Base-by-base conservation (phyloP, 2,888 invertebrate genomes). In the Orchestes rusci region DNA sequence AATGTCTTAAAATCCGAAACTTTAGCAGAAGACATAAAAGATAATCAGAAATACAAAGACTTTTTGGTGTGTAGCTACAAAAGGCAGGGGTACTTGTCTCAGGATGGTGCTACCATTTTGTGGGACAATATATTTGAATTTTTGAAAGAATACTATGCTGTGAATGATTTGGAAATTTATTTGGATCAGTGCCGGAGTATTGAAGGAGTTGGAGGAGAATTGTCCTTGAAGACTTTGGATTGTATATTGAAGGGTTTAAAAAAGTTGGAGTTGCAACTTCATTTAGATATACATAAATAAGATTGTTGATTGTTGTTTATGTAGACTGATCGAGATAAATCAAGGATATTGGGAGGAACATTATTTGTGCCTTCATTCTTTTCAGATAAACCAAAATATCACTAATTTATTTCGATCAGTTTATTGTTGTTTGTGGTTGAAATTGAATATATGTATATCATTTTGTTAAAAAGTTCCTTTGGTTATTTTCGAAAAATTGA, bases 11-110 rank as follows among this genome's bases (percentile, higher is more conserved):
- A 39, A 17, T 51, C 56, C 3, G n/a, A n/a, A n/a, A n/a, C n/a
- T n/a, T n/a, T n/a, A n/a, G 36, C 37, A 34, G 45, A 41, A 17
- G 33, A 47, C 10, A 47, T 56, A 16, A 48, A 52, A 8, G 39
- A 53, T 19, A 47, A 59, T 30, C 20, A 43, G 17, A 56, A 59
- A 47, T 62, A 62, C 42, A 56, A 55, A 33, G 41, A 59, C 10
- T 65, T 59, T 43, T 41, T 65, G 20, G 50, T 55, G 4, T 65
- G 65, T 43, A 62, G 59, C 33, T 63, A 63, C 43, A 62, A 59
- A 35, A 60, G 61, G 40, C 62, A 64, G 41, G 60, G 60, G 1
- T 63, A 55, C 42, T 55, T 57, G 46, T 52, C 52, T 10, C 50
- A 54, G 15, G 54, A 59, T 19, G 65, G 65, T 3, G 45, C 53